Evolutionary conservation across 1,140 invertebrate species (phyloP).

Genomic region (Matsumurasca onukii): DNA sequence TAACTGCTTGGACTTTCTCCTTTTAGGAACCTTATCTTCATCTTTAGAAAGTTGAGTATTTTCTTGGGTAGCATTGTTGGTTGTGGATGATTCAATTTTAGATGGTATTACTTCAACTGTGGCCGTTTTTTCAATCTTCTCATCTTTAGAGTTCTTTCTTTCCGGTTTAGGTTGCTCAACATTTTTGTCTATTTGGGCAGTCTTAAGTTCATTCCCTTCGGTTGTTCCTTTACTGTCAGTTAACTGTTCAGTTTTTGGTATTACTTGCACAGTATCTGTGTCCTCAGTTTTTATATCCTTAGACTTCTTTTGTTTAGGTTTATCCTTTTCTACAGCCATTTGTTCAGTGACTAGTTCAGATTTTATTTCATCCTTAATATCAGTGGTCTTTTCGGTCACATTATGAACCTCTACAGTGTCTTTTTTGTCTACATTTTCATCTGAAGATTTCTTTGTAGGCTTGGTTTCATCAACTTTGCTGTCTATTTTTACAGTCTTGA

Average conservation of each 20-base stretch:
- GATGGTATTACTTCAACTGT: constrained; percentile 27
- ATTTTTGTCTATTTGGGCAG: constrained; percentile 24
- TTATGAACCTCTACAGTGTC: constrained; percentile 21
- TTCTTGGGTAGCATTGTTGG: too few species aligned
- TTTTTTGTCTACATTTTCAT: constrained; percentile 10
- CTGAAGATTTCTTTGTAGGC: background rate
- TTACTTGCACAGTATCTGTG: constrained; percentile 11
- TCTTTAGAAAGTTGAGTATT: too few species aligned
- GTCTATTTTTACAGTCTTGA: constrained; percentile 33
- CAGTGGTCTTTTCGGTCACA: constrained; percentile 21
- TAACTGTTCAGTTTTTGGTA: constrained; percentile 24
- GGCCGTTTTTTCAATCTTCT: constrained; percentile 30
- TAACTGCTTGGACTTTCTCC: too few species aligned
- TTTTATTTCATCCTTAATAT: constrained; percentile 33
- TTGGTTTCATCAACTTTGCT: constrained; percentile 20
- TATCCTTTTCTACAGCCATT: constrained; percentile 33
- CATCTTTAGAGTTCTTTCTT: too few species aligned
- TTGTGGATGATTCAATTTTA: too few species aligned
- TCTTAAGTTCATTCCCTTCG: constrained; percentile 26
- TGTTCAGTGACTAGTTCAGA: constrained; percentile 10
- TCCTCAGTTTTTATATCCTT: constrained; percentile 5
- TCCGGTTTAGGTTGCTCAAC: too few species aligned
- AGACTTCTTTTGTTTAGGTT: constrained; percentile 23
- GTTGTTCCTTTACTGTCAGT: constrained; percentile 17
- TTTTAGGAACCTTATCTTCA: too few species aligned